Evolutionary conservation across 2,113 vertebrate genomes (phyloP), one percentile per base, ranked within the genome.

Genomic region (Thomomys bottae): DNA sequence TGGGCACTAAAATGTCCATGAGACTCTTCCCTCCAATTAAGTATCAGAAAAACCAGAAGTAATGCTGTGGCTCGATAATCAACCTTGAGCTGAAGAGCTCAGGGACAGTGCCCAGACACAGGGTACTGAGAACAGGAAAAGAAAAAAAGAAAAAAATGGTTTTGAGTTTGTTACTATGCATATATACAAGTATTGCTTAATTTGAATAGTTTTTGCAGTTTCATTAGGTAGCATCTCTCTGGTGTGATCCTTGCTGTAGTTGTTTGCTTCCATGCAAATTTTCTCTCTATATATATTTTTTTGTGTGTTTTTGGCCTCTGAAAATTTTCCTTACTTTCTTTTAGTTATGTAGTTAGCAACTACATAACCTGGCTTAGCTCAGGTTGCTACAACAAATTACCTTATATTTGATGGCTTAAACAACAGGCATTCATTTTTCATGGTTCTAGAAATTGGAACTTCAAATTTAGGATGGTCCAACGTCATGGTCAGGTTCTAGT

Each of bases 171-270:
- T 66, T 54, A 49, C 30, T 79, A 0, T 93, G 4, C 70, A 75
- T 91, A 75, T 84, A 34, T 87, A 21, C 85, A 72, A 95, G 32
- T 67, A 36, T 18, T 87, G 17, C 45, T 71, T 90, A 54, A 75
- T 66, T 84, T 64, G 73, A 32, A 32, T 76, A 38, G 12, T 49
- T 76, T 38, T 67, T 49, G 9, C 9, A 73, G 26, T 49, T 92
- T 90, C n/a, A 70, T 72, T 54, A 57, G 38, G 64, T 26, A 87
- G 32, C 40, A n/a, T 64, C 40, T 87, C 49, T 85, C 68, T 79
- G 32, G 30, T 70, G 40, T 45, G 24, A 20, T 67, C 59, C 24
- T 75, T 73, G 45, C 20, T 34, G 6, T 78, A 72, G 66, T 3
- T 49, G 78, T 87, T 92, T 87, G 40, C n/a, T 71, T 87, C 54